These are phyloP conservation scores for Galemys pyrenaicus DNA, from an alignment of 2,113 vertebrate species.

Conservation along the genomic window DNA sequence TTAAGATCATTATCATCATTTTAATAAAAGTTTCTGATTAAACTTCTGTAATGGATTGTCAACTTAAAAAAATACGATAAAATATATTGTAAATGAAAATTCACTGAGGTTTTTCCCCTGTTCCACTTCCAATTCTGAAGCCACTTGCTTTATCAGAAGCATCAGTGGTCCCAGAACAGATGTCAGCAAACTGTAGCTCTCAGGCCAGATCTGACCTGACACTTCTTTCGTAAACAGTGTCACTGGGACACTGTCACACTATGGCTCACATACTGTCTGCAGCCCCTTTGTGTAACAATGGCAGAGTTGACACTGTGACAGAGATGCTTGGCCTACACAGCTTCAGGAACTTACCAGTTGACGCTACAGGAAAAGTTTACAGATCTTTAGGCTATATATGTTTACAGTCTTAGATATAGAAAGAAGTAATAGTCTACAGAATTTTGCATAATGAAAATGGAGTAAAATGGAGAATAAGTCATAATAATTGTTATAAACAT, in stretches of 20 bases:
- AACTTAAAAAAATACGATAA: neutral
- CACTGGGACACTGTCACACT: neutral
- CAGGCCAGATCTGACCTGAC: neutral
- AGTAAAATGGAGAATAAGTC: neutral
- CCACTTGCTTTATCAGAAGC: neutral
- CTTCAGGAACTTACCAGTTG: neutral
- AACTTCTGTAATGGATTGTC: neutral
- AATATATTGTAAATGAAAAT: neutral
- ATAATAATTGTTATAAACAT: neutral
- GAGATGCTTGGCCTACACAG: neutral
- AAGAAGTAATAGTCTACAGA: neutral
- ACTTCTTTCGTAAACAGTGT: neutral
- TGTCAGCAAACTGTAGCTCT: neutral
- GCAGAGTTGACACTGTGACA: neutral
- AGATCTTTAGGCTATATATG: neutral
- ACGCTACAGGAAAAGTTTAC: neutral
- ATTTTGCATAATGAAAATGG: neutral
- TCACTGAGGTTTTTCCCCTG: neutral
- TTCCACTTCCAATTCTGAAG: neutral
- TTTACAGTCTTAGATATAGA: neutral
- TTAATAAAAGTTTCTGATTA: neutral
- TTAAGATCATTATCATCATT: neutral
- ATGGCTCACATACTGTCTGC: neutral
- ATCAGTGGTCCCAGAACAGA: neutral
- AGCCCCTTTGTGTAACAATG: neutral